Conservation (phyloP, 2,888 invertebrate species). For the Marasmarcha lunaedactyla region DNA sequence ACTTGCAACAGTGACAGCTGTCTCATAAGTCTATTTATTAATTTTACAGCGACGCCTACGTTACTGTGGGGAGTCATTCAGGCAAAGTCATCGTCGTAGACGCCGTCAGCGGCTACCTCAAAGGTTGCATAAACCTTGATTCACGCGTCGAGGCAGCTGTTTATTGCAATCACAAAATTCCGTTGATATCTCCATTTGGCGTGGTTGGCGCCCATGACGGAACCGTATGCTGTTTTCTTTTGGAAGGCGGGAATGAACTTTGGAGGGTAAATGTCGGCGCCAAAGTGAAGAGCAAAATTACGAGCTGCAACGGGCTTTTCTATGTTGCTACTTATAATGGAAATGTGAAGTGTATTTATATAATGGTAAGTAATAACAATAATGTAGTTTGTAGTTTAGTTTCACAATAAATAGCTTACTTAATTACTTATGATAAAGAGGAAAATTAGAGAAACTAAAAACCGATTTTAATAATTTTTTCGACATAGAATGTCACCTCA, state of each 20-base stretch:
- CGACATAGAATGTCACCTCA: no score
- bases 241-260: constrained; percentile 57
- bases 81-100: constrained; percentile 74
- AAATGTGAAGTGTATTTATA: constrained; percentile 69
- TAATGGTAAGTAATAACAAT: constrained; percentile 58
- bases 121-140: constrained; percentile 63
- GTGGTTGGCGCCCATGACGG: constrained; percentile 85
- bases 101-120: constrained; percentile 55
- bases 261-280: constrained; percentile 74
- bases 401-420: no score
- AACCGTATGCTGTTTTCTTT: constrained; percentile 74
- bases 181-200: constrained; percentile 37
- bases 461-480: no score
- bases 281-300: constrained; percentile 74
- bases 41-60: constrained; percentile 48
- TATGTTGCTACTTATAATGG: constrained; percentile 82
- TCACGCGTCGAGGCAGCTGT: constrained; percentile 81
- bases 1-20: no score
- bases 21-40: no score
- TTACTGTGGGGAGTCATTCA: constrained; percentile 74
- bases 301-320: constrained; percentile 41
- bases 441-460: no score
- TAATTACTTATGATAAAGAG: no score
- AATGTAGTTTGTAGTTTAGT: no score
- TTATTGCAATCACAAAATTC: constrained; percentile 36